Conservation (phyloP, 2,113 vertebrate genomes). For the Lagopus leucura region DNA sequence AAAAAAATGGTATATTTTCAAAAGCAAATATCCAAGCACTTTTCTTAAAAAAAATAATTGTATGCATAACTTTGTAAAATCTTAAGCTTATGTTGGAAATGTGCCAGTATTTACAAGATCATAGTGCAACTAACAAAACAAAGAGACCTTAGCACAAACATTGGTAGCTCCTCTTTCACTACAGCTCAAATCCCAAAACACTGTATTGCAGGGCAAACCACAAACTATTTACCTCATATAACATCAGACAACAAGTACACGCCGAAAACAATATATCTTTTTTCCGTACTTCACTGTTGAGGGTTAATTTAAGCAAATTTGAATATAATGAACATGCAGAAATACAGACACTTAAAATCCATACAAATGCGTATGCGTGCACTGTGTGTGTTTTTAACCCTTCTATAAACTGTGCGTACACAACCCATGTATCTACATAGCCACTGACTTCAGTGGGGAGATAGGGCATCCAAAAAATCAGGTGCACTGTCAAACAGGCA, state of each 20-base stretch:
- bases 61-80: conserved; percentile 57
- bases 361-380: neutral
- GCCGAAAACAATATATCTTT: conserved; percentile 39
- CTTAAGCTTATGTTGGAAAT: conserved; percentile 51
- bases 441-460: neutral
- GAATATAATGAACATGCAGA: conserved; percentile 9
- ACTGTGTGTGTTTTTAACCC: neutral
- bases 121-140: conserved; percentile 66
- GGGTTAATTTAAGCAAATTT: neutral
- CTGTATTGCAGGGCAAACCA: conserved; percentile 63
- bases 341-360: conserved; percentile 5
- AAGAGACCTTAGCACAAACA: conserved; percentile 66
- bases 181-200: conserved; percentile 60
- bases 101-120: conserved; percentile 70
- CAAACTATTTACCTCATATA: conserved; percentile 48
- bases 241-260: conserved; percentile 47
- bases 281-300: conserved; percentile 19
- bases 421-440: neutral
- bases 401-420: neutral
- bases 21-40: conserved; percentile 56
- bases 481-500: neutral
- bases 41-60: conserved; percentile 60
- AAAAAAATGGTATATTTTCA: conserved; percentile 46
- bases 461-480: neutral
- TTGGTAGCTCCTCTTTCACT: conserved; percentile 55